A percentile compares a stretch with the other conserved stretches of the same genome.
These are phyloP conservation scores for Coronaproctus castanopsis DNA, from an alignment of 2,888 invertebrate species.

Conservation along the genomic window DNA sequence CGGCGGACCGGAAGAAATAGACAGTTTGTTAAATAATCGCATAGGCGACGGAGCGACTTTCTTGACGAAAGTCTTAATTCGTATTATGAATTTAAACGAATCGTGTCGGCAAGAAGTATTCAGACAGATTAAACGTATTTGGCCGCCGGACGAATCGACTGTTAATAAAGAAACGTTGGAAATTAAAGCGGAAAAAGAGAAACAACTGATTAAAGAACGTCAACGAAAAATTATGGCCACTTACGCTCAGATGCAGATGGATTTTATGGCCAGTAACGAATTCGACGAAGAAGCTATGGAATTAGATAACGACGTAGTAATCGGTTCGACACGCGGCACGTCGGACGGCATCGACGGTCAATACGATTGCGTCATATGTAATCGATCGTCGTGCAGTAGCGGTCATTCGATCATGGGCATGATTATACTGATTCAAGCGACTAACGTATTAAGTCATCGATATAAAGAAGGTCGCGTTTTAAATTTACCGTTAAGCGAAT, in stretches of 20 bases:
- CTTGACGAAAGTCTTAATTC: constrained; percentile 56
- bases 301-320: constrained; percentile 30
- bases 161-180: constrained; percentile 4
- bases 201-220: constrained; percentile 42
- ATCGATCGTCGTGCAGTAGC: constrained; percentile 67
- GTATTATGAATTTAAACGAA: constrained; percentile 48
- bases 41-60: constrained; percentile 77
- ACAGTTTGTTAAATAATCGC: constrained; percentile 25
- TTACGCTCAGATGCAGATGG: constrained; percentile 73
- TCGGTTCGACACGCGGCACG: constrained; percentile 26
- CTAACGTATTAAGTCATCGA: constrained; percentile 69
- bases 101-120: constrained; percentile 40
- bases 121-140: constrained; percentile 47
- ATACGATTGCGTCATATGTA: constrained; percentile 91
- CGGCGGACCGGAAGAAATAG: constrained; percentile 20
- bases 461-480: constrained; percentile 24
- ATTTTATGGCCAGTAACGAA: constrained; percentile 28
- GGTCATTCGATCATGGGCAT: constrained; percentile 69
- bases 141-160: constrained; percentile 34
- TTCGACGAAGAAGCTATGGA: constrained; percentile 28
- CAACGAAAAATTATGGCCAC: constrained; percentile 84
- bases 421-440: constrained; percentile 68
- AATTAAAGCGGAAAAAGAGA: constrained; percentile 44
- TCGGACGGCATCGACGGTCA: constrained; percentile 29
- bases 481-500: not conserved